phyloP scores from a whole-genome alignment of 30 jellyfish, hydroid and myxozoan species.

The Morbakka virulenta region DNA sequence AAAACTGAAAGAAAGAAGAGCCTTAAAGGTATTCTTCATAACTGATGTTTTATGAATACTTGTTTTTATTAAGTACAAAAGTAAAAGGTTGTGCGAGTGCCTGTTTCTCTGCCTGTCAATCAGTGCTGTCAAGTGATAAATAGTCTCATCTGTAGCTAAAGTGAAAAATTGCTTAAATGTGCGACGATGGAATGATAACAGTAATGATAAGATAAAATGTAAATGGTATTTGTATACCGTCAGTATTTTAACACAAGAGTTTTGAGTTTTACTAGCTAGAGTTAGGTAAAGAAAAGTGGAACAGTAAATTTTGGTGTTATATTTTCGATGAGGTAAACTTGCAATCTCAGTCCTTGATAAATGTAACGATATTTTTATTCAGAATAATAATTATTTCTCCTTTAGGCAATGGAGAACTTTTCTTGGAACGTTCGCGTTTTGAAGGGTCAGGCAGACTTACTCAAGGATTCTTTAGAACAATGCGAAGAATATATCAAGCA shows the following conservation, averaged over 20 bases:
- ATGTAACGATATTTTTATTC: background rate
- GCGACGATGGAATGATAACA: no score
- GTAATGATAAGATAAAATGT: no score
- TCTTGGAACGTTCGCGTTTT: constrained; percentile 86
- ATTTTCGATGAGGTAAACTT: background rate
- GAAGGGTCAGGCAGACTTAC: constrained; percentile 84
- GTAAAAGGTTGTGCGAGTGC: no score
- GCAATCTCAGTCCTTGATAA: background rate
- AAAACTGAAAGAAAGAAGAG: constrained; percentile 57
- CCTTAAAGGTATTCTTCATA: constrained; percentile 70
- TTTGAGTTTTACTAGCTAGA: no score
- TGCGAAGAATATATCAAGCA: constrained; percentile 77
- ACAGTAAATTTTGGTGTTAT: background rate
- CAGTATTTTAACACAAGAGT: no score
- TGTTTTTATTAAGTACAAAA: no score
- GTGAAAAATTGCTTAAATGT: no score
- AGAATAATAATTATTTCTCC: background rate
- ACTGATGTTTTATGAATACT: no score
- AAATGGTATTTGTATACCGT: no score
- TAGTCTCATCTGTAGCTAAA: no score
- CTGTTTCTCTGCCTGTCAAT: no score
- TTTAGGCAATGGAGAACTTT: constrained; percentile 81
- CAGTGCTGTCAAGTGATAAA: no score
- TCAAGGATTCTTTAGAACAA: constrained; percentile 54
- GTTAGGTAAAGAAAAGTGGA: background rate